These are phyloP conservation scores for Tenthredo distinguenda DNA, from an alignment of 2,888 invertebrate genomes.

Conservation along the genomic window DNA sequence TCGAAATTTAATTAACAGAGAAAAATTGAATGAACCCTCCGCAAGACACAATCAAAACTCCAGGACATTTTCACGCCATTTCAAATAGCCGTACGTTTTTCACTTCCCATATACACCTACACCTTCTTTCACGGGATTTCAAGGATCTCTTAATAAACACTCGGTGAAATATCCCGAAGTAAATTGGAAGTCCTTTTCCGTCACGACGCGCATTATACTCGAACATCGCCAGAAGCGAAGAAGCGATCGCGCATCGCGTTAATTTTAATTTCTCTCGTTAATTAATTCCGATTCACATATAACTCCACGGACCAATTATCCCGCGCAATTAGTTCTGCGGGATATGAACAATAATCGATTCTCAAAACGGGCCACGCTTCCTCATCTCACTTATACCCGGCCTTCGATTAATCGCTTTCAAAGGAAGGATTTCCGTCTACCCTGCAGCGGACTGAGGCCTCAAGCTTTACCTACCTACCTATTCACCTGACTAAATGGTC, in stretches of 20 bases:
- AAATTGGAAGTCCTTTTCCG: not conserved
- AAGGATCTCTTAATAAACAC: not conserved
- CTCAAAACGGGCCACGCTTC: not conserved
- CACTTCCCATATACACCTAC: not conserved
- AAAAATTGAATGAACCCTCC: not conserved
- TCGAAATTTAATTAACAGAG: not conserved
- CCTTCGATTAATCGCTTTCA: not conserved
- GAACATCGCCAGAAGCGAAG: not conserved
- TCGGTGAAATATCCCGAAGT: not conserved
- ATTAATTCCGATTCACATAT: not conserved
- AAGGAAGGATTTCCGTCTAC: not conserved
- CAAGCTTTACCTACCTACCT: not conserved
- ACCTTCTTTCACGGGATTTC: not conserved
- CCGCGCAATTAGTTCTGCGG: not conserved
- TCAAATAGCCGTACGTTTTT: not conserved
- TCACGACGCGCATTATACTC: too few relatives aligned
- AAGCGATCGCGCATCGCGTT: not conserved
- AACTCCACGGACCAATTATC: not conserved
- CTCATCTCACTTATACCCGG: not conserved
- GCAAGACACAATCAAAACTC: not conserved
- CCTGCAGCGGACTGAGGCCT: not conserved
- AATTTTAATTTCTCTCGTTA: not conserved
- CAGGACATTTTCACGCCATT: not conserved
- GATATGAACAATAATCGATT: constrained; percentile 1
- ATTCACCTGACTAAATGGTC: constrained; percentile 39